Conservation (phyloP, 23 tunicate genomes). For the Ciona savignyi region DNA sequence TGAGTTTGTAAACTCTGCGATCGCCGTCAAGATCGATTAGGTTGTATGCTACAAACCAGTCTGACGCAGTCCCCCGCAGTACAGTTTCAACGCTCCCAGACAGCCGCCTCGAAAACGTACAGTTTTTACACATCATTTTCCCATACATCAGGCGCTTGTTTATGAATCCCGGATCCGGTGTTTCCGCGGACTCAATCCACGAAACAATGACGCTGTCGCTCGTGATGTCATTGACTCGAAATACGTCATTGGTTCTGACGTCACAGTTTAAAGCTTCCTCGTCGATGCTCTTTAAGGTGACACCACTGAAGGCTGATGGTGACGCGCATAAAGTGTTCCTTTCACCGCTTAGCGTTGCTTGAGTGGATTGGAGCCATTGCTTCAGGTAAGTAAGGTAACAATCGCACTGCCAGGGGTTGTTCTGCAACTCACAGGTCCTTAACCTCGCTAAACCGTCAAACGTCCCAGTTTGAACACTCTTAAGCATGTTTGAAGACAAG, state of each 20-base stretch:
- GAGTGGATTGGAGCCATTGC: slow-evolving; percentile 34
- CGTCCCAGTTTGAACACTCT: slow-evolving; percentile 38
- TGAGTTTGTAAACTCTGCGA: slow-evolving; percentile 6
- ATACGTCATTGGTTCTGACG: not conserved
- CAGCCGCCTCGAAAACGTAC: slow-evolving; percentile 15
- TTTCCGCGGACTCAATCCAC: slow-evolving; percentile 25
- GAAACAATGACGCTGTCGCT: slow-evolving; percentile 2
- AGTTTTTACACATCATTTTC: slow-evolving; percentile 44
- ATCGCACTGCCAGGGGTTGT: slow-evolving; percentile 87
- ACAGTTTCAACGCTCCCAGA: not conserved
- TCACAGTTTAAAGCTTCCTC: slow-evolving; percentile 44
- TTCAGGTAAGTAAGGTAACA: slow-evolving; percentile 51
- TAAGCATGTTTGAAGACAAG: slow-evolving; percentile 47
- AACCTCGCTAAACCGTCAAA: slow-evolving; percentile 18
- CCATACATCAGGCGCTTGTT: slow-evolving; percentile 53
- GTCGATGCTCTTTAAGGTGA: slow-evolving; percentile 50
- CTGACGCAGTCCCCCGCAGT: not conserved
- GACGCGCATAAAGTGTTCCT: slow-evolving; percentile 41
- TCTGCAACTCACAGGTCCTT: slow-evolving; percentile 13
- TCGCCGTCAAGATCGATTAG: not conserved
- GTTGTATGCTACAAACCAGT: not conserved
- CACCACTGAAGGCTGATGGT: slow-evolving; percentile 49
- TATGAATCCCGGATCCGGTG: slow-evolving; percentile 37
- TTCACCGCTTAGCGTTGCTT: slow-evolving; percentile 27
- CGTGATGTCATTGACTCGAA: slow-evolving; percentile 1